Percentiles rank a stretch among this genome's conserved stretches.
Evolutionary conservation across 2,113 vertebrate species (phyloP).

Genomic region (Alexandromys fortis): DNA sequence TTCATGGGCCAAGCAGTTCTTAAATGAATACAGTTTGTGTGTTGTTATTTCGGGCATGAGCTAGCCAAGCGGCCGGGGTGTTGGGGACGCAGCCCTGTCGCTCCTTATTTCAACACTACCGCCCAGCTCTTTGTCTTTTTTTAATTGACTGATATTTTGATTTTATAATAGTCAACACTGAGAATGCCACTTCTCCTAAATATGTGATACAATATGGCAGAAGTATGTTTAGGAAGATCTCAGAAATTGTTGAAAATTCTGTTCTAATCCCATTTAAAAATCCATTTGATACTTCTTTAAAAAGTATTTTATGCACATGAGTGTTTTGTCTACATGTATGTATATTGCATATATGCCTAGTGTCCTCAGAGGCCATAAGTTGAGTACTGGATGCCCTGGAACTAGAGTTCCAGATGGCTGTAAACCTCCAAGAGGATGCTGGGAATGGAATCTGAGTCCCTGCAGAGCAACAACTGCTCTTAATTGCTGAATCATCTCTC

Average conservation of each 20-base stretch:
- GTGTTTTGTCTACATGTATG: neutral
- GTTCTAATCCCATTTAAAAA: neutral
- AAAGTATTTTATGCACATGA: neutral
- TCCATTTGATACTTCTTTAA: neutral
- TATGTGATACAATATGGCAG: neutral
- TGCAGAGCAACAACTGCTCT: too few species aligned
- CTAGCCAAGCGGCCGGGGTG: too few species aligned
- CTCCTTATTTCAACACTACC: too few species aligned
- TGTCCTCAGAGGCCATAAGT: neutral
- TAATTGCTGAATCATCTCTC: neutral
- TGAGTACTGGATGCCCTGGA: neutral
- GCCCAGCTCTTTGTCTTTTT: too few species aligned
- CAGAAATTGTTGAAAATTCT: neutral
- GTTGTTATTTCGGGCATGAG: too few species aligned
- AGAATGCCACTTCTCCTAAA: neutral
- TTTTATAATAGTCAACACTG: neutral
- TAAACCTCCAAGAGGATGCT: neutral
- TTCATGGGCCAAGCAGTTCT: too few species aligned
- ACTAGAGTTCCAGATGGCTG: neutral
- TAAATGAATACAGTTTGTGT: too few species aligned
- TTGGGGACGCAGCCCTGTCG: too few species aligned
- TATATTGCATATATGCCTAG: neutral
- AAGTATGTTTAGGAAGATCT: neutral
- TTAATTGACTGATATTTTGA: neutral
- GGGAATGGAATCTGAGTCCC: neutral